phyloP scores from a whole-genome alignment of 37 sponge, comb jelly and placozoan genomes.

The Diacarnus erythraeanus region DNA sequence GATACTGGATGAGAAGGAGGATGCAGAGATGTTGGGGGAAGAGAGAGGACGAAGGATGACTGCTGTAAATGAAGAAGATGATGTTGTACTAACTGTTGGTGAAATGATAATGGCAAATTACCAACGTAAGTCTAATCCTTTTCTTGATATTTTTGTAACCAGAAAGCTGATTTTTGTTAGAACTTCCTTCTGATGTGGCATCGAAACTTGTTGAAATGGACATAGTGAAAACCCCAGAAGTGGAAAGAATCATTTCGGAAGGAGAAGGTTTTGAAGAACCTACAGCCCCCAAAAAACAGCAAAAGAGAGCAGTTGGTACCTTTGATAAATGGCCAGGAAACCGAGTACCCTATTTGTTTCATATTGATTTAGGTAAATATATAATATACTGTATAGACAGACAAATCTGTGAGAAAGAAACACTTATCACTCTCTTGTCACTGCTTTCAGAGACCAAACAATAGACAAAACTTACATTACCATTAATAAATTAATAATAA shows the following conservation, averaged over 20 bases:
- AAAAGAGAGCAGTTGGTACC: not conserved
- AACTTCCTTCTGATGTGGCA: not conserved
- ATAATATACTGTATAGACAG: no score
- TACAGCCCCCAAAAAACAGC: not conserved
- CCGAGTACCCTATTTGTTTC: conserved; percentile 31
- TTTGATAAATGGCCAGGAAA: conserved; percentile 15
- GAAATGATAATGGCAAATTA: not conserved
- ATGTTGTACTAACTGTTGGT: not conserved
- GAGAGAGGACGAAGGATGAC: not conserved
- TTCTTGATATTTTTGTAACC: not conserved
- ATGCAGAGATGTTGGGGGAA: not conserved
- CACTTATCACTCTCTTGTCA: no score
- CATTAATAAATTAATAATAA: no score
- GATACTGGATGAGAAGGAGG: no score
- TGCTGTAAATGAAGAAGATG: not conserved
- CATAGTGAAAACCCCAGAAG: not conserved
- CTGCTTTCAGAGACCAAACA: no score
- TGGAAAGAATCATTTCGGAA: not conserved
- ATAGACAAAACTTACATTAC: no score
- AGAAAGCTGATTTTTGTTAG: not conserved
- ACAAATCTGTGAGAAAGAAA: no score
- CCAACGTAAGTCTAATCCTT: not conserved
- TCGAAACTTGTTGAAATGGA: conserved; percentile 9
- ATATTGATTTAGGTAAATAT: conserved; percentile 15
- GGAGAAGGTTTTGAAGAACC: no score